These are phyloP conservation scores for Drosophila grimshawi DNA, from an alignment of 1,140 invertebrate genomes.

Conservation along the genomic window DNA sequence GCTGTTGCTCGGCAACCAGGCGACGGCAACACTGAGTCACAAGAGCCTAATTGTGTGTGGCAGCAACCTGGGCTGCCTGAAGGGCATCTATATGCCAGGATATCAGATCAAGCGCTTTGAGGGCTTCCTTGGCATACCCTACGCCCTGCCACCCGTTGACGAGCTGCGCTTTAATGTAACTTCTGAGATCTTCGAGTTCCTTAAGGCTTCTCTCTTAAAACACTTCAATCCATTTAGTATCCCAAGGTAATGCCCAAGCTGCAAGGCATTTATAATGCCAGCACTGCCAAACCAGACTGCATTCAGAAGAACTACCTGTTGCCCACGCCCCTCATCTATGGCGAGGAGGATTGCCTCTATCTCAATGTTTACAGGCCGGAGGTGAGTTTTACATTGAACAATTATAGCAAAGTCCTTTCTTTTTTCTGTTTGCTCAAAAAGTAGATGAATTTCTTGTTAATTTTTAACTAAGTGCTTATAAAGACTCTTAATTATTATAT, in stretches of 20 bases:
- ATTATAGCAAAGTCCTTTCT: too few relatives aligned
- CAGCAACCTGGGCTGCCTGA: slow-evolving; percentile 62
- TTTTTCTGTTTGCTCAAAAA: too few relatives aligned
- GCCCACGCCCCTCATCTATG: slow-evolving; percentile 64
- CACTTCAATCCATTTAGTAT: slow-evolving; percentile 45
- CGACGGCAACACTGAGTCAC: slow-evolving; percentile 4
- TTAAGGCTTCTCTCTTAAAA: neutral
- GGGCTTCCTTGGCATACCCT: slow-evolving; percentile 81
- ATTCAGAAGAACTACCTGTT: slow-evolving; percentile 82
- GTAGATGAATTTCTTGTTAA: too few relatives aligned
- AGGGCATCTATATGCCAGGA: slow-evolving; percentile 62
- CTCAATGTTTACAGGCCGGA: slow-evolving; percentile 87
- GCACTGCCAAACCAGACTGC: slow-evolving; percentile 61
- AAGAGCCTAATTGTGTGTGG: slow-evolving; percentile 53
- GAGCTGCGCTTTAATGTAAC: slow-evolving; percentile 74
- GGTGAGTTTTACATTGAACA: slow-evolving; percentile 69
- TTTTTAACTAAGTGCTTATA: too few relatives aligned
- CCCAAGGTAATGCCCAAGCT: slow-evolving; percentile 66
- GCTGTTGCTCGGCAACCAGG: neutral
- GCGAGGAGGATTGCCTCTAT: slow-evolving; percentile 87
- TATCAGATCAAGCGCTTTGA: slow-evolving; percentile 64
- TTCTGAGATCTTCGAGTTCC: neutral
- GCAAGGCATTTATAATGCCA: slow-evolving; percentile 65
- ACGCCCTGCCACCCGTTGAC: slow-evolving; percentile 72
- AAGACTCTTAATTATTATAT: too few relatives aligned